Evolutionary conservation across 2,797 vertebrate genomes (phyloP).

Genomic region (Xerus rutilus): DNA sequence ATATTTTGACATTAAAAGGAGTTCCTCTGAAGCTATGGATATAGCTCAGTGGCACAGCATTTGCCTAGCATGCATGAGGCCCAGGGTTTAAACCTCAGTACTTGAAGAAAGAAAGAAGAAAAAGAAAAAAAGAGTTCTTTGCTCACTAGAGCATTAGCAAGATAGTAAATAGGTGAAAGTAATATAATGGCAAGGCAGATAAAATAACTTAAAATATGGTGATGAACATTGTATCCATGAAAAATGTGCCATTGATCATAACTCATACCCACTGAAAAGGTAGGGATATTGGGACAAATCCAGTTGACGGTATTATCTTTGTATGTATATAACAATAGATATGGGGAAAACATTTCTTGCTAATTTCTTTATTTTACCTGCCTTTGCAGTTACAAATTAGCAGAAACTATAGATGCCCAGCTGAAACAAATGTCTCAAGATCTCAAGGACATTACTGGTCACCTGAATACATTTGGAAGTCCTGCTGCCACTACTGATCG

Average conservation of each 20-base stretch:
- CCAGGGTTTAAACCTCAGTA: background rate
- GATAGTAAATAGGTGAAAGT: constrained; percentile 16
- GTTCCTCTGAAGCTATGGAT: background rate
- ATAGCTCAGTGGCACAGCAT: background rate
- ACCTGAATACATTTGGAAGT: constrained; percentile 93
- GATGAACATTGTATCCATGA: background rate
- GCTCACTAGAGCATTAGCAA: constrained; percentile 20
- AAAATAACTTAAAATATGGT: constrained; percentile 47
- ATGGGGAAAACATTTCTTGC: constrained; percentile 47
- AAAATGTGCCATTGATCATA: background rate
- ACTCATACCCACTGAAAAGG: background rate
- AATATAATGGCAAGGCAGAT: constrained; percentile 48
- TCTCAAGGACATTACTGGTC: constrained; percentile 95
- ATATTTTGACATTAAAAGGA: constrained; percentile 17
- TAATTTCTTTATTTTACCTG: constrained; percentile 15
- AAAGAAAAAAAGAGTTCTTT: constrained; percentile 14
- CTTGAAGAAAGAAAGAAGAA: too few species aligned
- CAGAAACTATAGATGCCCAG: constrained; percentile 95
- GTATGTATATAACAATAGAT: constrained; percentile 23
- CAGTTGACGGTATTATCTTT: constrained; percentile 10
- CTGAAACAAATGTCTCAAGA: constrained; percentile 96
- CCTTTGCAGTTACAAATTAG: constrained; percentile 92
- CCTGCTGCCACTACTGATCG: constrained; percentile 92
- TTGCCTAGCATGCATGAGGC: background rate
- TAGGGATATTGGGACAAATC: background rate